Evolutionary conservation across 2,888 invertebrate species (phyloP).

Genomic region (Caenorhabditis imperialis): DNA sequence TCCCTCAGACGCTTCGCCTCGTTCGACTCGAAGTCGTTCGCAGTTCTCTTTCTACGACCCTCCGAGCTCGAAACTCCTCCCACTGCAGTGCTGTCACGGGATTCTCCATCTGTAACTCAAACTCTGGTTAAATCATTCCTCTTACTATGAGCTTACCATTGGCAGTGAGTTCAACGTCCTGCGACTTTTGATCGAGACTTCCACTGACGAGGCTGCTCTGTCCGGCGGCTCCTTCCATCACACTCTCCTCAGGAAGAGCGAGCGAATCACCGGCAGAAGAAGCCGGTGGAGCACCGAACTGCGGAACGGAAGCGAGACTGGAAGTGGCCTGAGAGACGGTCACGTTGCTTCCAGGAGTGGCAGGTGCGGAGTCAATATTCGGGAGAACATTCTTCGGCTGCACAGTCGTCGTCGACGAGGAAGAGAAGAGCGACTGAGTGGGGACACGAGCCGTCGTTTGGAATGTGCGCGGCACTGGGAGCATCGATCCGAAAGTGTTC

Average conservation of each 20-base stretch:
- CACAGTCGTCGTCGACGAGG: conserved; percentile 29
- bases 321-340: conserved; percentile 38
- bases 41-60: conserved; percentile 55
- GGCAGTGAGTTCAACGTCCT: conserved; percentile 8
- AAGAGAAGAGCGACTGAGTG: conserved; percentile 42
- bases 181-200: conserved; percentile 39
- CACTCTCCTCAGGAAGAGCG: conserved; percentile 45
- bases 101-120: conserved; percentile 50
- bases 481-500: conserved; percentile 12
- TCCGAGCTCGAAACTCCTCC: conserved; percentile 62
- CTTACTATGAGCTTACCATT: conserved; percentile 14
- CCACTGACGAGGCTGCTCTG: conserved; percentile 57
- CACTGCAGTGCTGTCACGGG: conserved; percentile 51
- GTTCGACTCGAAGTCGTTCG: conserved; percentile 18
- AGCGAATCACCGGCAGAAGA: conserved; percentile 14
- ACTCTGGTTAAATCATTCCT: background rate
- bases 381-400: conserved; percentile 42
- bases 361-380: conserved; percentile 36
- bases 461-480: conserved; percentile 47
- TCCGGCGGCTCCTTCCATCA: conserved; percentile 46
- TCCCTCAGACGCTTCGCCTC: conserved; percentile 58
- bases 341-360: conserved; percentile 27
- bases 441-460: conserved; percentile 49
- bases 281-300: too few species aligned
- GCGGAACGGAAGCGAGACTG: conserved; percentile 14